Base-by-base conservation (phyloP, 2,113 vertebrate genomes). In the Mastomys natalensis region DNA sequence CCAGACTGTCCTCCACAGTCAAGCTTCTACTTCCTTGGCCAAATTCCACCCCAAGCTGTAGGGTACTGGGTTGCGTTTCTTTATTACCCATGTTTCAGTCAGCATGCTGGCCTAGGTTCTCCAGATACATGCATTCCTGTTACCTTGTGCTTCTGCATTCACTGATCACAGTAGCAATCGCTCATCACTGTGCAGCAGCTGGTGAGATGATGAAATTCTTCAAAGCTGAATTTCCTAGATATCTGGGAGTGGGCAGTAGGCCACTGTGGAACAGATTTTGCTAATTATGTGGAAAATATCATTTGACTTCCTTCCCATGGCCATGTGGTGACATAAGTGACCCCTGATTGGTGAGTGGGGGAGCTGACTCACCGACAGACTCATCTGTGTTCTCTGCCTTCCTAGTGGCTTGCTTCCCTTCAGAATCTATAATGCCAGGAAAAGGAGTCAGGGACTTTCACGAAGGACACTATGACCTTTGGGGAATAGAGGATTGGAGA, bases 381-480 rank as follows among this genome's bases (percentile, higher is more conserved):
- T 68, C 40, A 1, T 6, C 9, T 60, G 37, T 73, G 37, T 17
- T 43, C 62, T 76, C 60, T 7, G 7, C 62, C 87, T 73, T 87
- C 19, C 55, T 45, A 55, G 45, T 82, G 37, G 40, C 24, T 0
- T 37, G 29, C 16, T 81, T 96, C 37, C 85, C 22, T 51, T 17
- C n/a, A 22, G 45, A 43, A 60, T 53, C 68, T 5, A 1, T 10
- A 22, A 53, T 2, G 1, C 9, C 3, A 0, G 29, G 43, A 7
- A 66, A 17, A 72, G 53, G 90, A 51, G n/a, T 24, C 22, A 40
- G 34, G 29, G 29, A 53, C n/a, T 87, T 77, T 34, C 58, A 1
- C 4, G 6, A 58, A 66, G 48, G 66, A 31, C 8, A 22, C 9
- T 24, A 15, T 74, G 24, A 26, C 40, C 43, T 87, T 51, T n/a